Evolutionary conservation across 2,113 vertebrate species (phyloP).

Genomic region (Cygnus buccinator): DNA sequence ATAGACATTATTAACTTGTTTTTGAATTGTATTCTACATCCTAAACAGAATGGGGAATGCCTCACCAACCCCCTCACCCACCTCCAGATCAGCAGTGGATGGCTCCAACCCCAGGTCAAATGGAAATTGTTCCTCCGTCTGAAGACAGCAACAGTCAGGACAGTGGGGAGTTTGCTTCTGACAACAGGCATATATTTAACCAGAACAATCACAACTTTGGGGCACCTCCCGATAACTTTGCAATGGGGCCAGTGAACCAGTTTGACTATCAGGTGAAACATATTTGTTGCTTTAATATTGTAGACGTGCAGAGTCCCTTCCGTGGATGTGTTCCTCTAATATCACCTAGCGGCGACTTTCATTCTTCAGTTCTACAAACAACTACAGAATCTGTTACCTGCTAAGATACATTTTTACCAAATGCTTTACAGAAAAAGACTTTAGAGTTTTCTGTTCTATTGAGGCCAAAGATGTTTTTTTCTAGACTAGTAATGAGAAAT

Average conservation of each 20-base stretch:
- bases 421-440: conserved; percentile 50
- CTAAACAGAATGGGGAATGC: conserved; percentile 95
- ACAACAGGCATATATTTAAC: conserved; percentile 93
- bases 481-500: conserved; percentile 10
- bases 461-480: not conserved
- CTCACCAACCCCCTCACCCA: conserved; percentile 90
- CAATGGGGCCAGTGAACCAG: conserved; percentile 97
- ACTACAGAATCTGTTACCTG: conserved; percentile 60
- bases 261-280: conserved; percentile 99
- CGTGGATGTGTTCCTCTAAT: conserved; percentile 76
- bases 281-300: conserved; percentile 82
- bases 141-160: conserved; percentile 99
- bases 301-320: conserved; percentile 77
- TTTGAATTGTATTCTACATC: conserved; percentile 75
- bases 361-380: conserved; percentile 72
- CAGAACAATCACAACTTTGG: conserved; percentile 99
- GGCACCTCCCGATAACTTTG: conserved; percentile 96
- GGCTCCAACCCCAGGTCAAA: conserved; percentile 90
- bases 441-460: conserved; percentile 47
- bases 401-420: conserved; percentile 59
- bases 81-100: conserved; percentile 96
- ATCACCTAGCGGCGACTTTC: conserved; percentile 72
- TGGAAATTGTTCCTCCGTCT: conserved; percentile 94
- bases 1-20: conserved; percentile 45
- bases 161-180: conserved; percentile 93